These are phyloP conservation scores for Ifrita kowaldi DNA, from an alignment of 2,113 vertebrate genomes.

Conservation along the genomic window DNA sequence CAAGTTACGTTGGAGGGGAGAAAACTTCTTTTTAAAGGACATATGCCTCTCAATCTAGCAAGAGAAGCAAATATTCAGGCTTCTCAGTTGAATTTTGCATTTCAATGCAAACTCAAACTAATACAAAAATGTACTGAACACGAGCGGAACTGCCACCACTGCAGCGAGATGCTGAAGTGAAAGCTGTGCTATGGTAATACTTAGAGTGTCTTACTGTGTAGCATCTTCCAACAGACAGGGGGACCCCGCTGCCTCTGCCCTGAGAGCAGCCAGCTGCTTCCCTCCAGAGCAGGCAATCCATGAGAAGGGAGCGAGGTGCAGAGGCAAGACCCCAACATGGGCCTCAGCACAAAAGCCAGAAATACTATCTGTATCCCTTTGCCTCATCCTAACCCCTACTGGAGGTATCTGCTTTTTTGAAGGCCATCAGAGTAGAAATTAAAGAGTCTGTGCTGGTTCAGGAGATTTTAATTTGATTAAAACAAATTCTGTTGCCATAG, in stretches of 20 bases:
- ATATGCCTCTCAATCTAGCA: background rate
- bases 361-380: background rate
- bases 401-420: background rate
- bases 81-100: background rate
- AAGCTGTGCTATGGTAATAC: background rate
- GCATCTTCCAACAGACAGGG: background rate
- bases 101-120: background rate
- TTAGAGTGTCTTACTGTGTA: background rate
- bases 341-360: background rate
- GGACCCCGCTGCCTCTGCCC: background rate
- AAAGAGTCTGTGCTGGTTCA: background rate
- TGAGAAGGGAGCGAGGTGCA: background rate
- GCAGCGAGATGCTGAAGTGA: background rate
- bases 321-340: accelerated
- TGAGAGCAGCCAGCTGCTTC: background rate
- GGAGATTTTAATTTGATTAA: background rate
- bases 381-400: background rate
- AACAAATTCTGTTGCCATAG: background rate
- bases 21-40: background rate
- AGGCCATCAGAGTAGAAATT: background rate
- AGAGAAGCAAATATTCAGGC: background rate
- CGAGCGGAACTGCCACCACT: background rate
- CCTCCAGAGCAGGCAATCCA: background rate
- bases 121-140: background rate
- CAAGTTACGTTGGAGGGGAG: background rate